Evolutionary conservation across 2,888 invertebrate genomes (phyloP), one percentile per base, ranked within the genome.

Genomic region (Bugula neritina): DNA sequence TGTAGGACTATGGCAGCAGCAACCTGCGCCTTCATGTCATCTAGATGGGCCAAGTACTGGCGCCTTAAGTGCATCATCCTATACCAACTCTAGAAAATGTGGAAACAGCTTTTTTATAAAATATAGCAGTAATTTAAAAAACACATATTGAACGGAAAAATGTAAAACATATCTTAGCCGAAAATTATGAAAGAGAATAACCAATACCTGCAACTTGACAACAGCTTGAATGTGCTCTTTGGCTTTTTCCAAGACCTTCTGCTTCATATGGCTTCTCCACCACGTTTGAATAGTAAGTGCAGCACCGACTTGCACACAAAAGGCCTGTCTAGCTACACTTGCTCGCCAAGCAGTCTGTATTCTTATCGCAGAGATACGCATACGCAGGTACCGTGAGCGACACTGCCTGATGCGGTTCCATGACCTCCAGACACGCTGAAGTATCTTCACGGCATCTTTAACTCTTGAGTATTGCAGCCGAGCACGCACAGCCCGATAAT

Each of bases 1-100:
- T 79, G 78, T 0, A 77, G 69, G 13, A 58, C 55, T 0, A 74
- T 69, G 1, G 75, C 75, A 3, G 75, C 75, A 27, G 31, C 31
- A 10, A 63, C 29, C 34, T 63, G 63, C 27, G 31, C 10, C n/a
- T 13, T 3, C 63, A 63, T 63, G 31, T 25, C 25, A 13, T 27
- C 63, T 31, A 13, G 27, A 31, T 31, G 31, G 21, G 21, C 29
- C n/a, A 29, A n/a, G 34, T 63, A 63, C 17, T 31, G 63, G 13
- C 31, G 27, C 13, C 63, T 27, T 31, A 63, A 13, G 10, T 10
- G 29, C 34, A 27, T n/a, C 63, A 63, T 63, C 31, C 63, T 27
- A 5, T 31, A 27, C 63, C 63, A 63, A 27, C 63, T 63, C 63
- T 63, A 27, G 27, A 13, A 23, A 52, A n/a, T n/a, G n/a, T n/a